Evolutionary conservation across 2,113 vertebrate species (phyloP).

Genomic region (Takifugu bimaculatus): DNA sequence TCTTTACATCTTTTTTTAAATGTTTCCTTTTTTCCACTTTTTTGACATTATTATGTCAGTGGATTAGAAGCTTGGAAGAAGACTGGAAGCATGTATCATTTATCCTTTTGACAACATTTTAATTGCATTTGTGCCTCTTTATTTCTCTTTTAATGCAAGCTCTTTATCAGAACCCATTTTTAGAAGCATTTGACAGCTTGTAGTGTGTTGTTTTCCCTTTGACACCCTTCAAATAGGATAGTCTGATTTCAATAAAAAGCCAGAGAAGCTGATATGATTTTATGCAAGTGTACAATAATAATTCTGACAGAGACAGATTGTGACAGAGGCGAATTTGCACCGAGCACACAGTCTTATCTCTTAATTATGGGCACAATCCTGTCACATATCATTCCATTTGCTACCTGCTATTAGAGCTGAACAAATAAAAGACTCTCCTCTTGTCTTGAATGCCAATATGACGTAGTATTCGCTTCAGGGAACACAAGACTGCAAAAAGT

Average conservation of each 20-base stretch:
- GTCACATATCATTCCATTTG: constrained; percentile 26
- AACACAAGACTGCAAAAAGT: constrained; percentile 5
- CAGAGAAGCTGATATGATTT: constrained; percentile 1
- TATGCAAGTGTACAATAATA: background rate
- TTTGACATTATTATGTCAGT: too few relatives aligned
- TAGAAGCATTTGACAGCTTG: background rate
- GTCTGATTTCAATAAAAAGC: background rate
- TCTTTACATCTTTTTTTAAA: too few relatives aligned
- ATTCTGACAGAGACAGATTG: constrained; percentile 1
- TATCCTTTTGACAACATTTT: too few relatives aligned
- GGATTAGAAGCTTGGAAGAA: too few relatives aligned
- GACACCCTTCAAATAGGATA: background rate
- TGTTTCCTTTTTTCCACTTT: too few relatives aligned
- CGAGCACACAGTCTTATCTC: constrained; percentile 12
- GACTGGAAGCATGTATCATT: too few relatives aligned
- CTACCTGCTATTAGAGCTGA: constrained; percentile 17
- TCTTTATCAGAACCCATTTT: background rate
- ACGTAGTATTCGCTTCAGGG: constrained; percentile 1
- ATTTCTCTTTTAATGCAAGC: too few relatives aligned
- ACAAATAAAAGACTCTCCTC: constrained; percentile 23
- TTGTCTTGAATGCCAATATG: constrained; percentile 22
- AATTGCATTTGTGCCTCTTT: too few relatives aligned
- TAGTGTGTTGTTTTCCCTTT: background rate
- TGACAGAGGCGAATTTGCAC: background rate
- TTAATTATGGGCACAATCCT: constrained; percentile 17